Evolutionary conservation across 2,888 invertebrate species (phyloP), one percentile per base, ranked within the genome.

Genomic region (Drosophila lutescens): DNA sequence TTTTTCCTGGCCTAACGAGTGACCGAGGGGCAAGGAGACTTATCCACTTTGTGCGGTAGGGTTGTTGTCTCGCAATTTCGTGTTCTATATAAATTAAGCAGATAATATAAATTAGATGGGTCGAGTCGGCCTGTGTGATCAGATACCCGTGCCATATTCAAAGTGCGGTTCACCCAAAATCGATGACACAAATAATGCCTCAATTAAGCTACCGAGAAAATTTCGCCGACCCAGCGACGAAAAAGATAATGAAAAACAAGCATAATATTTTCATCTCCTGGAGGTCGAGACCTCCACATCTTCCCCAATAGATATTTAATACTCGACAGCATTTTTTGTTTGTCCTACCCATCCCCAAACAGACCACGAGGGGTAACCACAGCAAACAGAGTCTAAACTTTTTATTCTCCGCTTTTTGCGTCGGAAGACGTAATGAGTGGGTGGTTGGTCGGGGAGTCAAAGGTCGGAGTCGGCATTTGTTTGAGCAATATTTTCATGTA

Each of bases 121-220:
- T 68, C 57, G 26, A 53, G 46, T 47, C 40, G 47, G 43, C 32
- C 17, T 63, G 38, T 62, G 65, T 62, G 63, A 73, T 72, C 72
- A 60, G 73, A 73, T 67, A 65, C 38, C 40, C n/a, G 4, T n/a
- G 20, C 47, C 49, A 60, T 60, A 53, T 67, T 47, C 38, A 40
- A 44, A 54, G 50, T 23, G 15, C 43, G 12, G 67, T 26, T 46
- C 44, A n/a, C n/a, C 43, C 50, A 23, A 71, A 86, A 85, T 82
- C 86, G 79, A 80, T 80, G 85, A 82, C 80, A 85, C 85, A 77
- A 77, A 79, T 79, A 85, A 87, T 85, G 76, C 86, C 87, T 87
- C 79, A 87, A 85, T 85, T 87, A 85, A 79, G 87, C 60, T 36
- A 15, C 36, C 44, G 34, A 15, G 23, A 41, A 40, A 67, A 20